A percentile compares a stretch with the other conserved stretches of the same genome.
Evolutionary conservation across 2,797 vertebrate genomes (phyloP).

Genomic region (Calcarius lapponicus): DNA sequence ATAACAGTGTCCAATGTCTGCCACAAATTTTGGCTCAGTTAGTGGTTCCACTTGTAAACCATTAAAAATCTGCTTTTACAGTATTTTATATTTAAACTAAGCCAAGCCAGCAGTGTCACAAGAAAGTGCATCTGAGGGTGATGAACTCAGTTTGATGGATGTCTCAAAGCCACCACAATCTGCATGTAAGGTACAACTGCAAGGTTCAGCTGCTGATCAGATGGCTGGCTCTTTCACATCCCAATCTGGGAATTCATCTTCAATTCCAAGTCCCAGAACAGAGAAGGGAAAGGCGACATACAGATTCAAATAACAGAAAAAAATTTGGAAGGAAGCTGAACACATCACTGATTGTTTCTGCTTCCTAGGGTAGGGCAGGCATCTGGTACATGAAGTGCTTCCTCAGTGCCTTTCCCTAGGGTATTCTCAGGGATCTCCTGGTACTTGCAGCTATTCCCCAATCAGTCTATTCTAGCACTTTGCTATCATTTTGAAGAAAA

Average conservation of each 20-base stretch:
- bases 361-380: not conserved
- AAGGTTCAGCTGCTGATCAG: not conserved
- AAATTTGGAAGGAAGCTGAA: not conserved
- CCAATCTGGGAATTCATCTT: not conserved
- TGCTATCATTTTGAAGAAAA: not conserved
- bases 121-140: not conserved
- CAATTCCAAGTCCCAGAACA: not conserved
- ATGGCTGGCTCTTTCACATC: not conserved
- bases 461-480: not conserved
- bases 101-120: not conserved
- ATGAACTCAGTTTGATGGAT: not conserved
- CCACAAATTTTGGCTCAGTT: not conserved
- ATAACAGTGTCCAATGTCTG: not conserved
- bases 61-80: not conserved
- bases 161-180: not conserved
- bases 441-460: not conserved
- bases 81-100: not conserved
- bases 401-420: not conserved
- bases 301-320: not conserved
- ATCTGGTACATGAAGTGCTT: accelerated
- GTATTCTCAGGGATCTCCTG: not conserved
- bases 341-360: not conserved
- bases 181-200: not conserved
- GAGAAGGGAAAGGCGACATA: not conserved
- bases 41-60: not conserved